phyloP scores from a whole-genome alignment of 1,140 invertebrate species.

The Anastatus disparis region DNA sequence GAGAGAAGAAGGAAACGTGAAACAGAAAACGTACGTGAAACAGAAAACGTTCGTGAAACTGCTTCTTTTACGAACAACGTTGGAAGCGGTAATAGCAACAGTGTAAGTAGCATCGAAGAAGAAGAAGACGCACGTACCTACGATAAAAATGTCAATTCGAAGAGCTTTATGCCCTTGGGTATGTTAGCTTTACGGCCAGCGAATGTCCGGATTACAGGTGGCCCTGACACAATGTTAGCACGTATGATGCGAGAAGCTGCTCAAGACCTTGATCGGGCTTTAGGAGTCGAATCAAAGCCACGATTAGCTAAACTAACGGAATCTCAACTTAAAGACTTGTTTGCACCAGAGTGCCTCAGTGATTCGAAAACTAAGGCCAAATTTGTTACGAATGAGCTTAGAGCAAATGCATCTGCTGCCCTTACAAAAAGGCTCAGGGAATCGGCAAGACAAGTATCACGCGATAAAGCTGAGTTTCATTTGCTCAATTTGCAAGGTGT shows the following conservation, averaged over 20 bases:
- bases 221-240: slow-evolving; percentile 56
- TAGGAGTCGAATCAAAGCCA: slow-evolving; percentile 53
- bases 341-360: slow-evolving; percentile 57
- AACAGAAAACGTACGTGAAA: neutral
- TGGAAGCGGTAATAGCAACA: neutral
- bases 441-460: slow-evolving; percentile 57
- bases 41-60: neutral
- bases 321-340: slow-evolving; percentile 57
- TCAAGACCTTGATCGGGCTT: slow-evolving; percentile 58
- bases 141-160: slow-evolving; percentile 56
- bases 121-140: slow-evolving; percentile 52
- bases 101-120: slow-evolving; percentile 43
- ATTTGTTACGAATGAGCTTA: slow-evolving; percentile 53
- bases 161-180: slow-evolving; percentile 64
- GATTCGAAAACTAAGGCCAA: neutral
- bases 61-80: neutral
- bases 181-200: slow-evolving; percentile 62
- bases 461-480: slow-evolving; percentile 63
- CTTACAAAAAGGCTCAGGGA: slow-evolving; percentile 55
- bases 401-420: slow-evolving; percentile 56
- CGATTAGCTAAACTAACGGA: slow-evolving; percentile 52
- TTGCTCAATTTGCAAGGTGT: slow-evolving; percentile 62
- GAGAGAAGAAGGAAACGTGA: slow-evolving; percentile 49
- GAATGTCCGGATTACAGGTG: slow-evolving; percentile 51
- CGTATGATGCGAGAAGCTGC: slow-evolving; percentile 60